Evolutionary conservation across 2,888 invertebrate genomes (phyloP).

Genomic region (Drosophila anomelani): DNA sequence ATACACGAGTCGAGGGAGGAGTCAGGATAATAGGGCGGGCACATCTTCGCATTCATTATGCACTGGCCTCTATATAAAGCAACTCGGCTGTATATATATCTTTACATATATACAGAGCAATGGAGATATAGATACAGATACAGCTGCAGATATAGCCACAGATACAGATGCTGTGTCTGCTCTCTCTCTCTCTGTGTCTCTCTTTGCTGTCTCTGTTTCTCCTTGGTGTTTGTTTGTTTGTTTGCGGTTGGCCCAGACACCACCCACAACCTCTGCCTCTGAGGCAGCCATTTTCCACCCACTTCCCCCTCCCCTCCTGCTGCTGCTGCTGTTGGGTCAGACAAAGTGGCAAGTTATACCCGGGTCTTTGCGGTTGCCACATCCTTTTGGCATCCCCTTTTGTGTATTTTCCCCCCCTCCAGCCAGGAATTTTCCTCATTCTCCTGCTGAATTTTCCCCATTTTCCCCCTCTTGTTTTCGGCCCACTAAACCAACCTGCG

Average conservation of each 20-base stretch:
- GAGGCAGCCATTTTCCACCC: not conserved
- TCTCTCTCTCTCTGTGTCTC: slow-evolving; percentile 44
- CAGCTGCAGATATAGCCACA: slow-evolving; percentile 47
- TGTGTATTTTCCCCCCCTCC: not conserved
- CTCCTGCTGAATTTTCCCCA: not conserved
- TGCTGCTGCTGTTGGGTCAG: slow-evolving; percentile 54
- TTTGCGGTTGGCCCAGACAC: slow-evolving; percentile 58
- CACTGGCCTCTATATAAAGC: slow-evolving; percentile 54
- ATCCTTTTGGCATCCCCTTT: slow-evolving; percentile 36
- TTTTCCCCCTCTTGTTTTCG: slow-evolving; percentile 9
- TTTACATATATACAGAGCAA: slow-evolving; percentile 15
- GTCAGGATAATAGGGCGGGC: slow-evolving; percentile 84
- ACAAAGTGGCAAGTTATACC: slow-evolving; percentile 65
- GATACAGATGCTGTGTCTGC: slow-evolving; percentile 55
- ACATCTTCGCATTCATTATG: slow-evolving; percentile 82
- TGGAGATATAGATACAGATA: slow-evolving; percentile 48
- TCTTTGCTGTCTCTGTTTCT: slow-evolving; percentile 41
- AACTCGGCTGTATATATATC: not conserved
- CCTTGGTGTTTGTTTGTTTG: slow-evolving; percentile 50
- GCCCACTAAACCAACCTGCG: slow-evolving; percentile 42
- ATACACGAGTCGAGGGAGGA: slow-evolving; percentile 73
- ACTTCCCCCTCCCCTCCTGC: not conserved
- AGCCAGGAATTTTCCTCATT: not conserved
- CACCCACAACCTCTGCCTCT: slow-evolving; percentile 14
- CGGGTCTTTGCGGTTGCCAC: slow-evolving; percentile 62